phyloP scores from a whole-genome alignment of 2,797 vertebrate species.

The Microtus californicus region DNA sequence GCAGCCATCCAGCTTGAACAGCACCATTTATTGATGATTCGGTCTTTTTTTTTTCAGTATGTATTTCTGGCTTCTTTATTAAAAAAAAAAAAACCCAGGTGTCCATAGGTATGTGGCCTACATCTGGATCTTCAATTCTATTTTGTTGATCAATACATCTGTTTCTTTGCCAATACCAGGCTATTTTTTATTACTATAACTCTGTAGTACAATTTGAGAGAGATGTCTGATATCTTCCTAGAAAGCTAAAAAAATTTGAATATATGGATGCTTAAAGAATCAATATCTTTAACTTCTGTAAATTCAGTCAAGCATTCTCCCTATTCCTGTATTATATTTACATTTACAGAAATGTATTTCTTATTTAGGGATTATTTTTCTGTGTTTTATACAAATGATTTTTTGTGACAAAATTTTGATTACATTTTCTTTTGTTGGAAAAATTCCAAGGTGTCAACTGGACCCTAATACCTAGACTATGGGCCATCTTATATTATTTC shows the following conservation, averaged over 20 bases:
- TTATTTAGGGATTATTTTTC: slow-evolving; percentile 42
- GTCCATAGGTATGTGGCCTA: neutral
- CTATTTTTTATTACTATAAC: neutral
- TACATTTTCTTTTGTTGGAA: slow-evolving; percentile 21
- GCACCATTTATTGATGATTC: no score
- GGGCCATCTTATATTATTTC: neutral
- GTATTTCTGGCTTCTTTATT: no score
- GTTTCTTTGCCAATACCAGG: neutral
- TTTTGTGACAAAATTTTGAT: slow-evolving; percentile 10
- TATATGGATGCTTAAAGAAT: slow-evolving; percentile 33
- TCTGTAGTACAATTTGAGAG: neutral
- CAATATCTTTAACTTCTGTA: neutral
- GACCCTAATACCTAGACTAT: neutral
- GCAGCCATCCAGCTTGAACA: no score
- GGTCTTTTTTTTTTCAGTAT: no score
- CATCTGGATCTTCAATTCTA: neutral
- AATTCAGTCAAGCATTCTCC: slow-evolving; percentile 38
- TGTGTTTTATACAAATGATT: slow-evolving; percentile 34
- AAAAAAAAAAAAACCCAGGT: no score
- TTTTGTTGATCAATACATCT: neutral
- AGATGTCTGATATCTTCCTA: neutral
- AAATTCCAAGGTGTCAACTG: slow-evolving; percentile 44
- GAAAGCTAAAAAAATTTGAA: slow-evolving; percentile 1
- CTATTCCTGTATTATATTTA: neutral
- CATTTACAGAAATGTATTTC: slow-evolving; percentile 49